phyloP scores from a whole-genome alignment of 2,888 invertebrate species.

The Harpagoxenus sublaevis region DNA sequence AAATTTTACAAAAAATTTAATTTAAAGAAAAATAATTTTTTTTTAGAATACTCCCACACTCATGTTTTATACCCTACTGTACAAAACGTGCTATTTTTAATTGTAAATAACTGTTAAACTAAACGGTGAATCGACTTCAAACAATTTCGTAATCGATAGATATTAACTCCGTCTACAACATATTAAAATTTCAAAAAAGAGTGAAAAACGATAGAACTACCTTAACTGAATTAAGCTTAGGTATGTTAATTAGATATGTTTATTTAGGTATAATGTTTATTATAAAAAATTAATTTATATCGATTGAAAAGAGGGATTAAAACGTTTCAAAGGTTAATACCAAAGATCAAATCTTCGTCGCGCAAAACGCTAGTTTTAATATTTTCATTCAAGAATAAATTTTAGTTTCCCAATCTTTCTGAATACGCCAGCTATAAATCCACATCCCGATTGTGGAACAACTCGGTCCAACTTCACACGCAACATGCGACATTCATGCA shows the following conservation, averaged over 20 bases:
- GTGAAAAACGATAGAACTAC: too few species aligned
- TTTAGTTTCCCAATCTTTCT: not conserved
- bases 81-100: too few species aligned
- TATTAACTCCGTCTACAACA: too few species aligned
- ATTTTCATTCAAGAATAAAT: not conserved
- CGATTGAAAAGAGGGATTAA: not conserved
- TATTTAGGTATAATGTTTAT: not conserved
- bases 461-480: not conserved
- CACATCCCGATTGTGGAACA: not conserved
- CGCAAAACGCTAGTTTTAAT: not conserved
- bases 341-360: not conserved
- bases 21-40: too few species aligned
- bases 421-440: not conserved
- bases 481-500: not conserved
- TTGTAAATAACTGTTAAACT: too few species aligned
- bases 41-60: too few species aligned
- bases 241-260: not conserved
- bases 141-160: too few species aligned
- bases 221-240: too few species aligned
- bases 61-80: too few species aligned
- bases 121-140: too few species aligned
- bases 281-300: not conserved
- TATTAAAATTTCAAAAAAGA: too few species aligned
- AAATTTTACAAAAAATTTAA: too few species aligned
- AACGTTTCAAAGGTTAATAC: not conserved